phyloP scores from a whole-genome alignment of 2,888 invertebrate species.

The Trichopoda pennipes region DNA sequence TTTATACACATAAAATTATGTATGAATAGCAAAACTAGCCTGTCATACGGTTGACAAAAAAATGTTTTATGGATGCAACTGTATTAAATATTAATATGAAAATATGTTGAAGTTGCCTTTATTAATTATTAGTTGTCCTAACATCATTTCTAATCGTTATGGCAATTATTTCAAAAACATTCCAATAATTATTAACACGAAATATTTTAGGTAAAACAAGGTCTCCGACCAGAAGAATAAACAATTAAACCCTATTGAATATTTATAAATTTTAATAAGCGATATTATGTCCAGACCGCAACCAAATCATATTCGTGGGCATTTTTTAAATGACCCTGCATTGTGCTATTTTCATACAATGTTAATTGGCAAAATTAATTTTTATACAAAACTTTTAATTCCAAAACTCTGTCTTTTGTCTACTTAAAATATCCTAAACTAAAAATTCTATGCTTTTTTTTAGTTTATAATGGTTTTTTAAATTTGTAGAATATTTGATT shows the following conservation, averaged over 20 bases:
- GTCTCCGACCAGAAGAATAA: constrained; percentile 48
- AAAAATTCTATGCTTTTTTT: too few species aligned
- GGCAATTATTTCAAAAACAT: background rate
- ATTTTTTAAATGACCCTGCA: background rate
- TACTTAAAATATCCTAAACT: too few species aligned
- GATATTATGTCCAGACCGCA: constrained; percentile 50
- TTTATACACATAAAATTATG: too few species aligned
- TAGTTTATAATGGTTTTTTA: too few species aligned
- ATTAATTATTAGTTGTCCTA: constrained; percentile 13
- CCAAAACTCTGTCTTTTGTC: too few species aligned
- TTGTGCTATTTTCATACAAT: too few species aligned
- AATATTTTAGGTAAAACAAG: constrained; percentile 26
- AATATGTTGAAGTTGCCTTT: background rate
- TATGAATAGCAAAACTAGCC: too few species aligned
- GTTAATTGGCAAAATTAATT: too few species aligned
- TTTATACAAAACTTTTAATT: too few species aligned
- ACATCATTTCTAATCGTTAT: constrained; percentile 22
- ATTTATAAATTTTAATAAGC: background rate
- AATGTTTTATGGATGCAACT: background rate
- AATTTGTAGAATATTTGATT: too few species aligned
- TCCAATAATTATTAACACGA: background rate
- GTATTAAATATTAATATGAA: too few species aligned
- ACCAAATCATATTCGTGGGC: constrained; percentile 30
- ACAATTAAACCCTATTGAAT: constrained; percentile 18
- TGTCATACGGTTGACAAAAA: background rate